These are phyloP conservation scores for Pipra filicauda DNA, from an alignment of 2,113 vertebrate species.

Conservation along the genomic window DNA sequence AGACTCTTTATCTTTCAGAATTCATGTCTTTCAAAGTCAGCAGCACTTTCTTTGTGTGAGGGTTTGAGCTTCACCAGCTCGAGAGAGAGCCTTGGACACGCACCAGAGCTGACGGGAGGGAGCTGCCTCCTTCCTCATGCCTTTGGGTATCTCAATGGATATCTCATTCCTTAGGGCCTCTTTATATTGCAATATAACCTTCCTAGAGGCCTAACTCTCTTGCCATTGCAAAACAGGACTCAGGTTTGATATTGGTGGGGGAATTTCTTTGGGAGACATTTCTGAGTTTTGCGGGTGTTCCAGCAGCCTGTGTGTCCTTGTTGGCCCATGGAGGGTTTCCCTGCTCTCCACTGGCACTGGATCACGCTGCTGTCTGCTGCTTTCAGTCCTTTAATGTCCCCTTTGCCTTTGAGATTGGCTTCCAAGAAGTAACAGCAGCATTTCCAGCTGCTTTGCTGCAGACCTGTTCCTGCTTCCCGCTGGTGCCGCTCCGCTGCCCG, in stretches of 20 bases:
- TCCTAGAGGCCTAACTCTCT: background rate
- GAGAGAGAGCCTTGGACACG: rapidly evolving
- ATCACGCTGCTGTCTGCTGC: background rate
- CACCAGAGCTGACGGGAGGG: rapidly evolving
- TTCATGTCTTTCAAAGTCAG: background rate
- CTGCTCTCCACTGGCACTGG: rapidly evolving
- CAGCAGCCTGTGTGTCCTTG: background rate
- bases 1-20: background rate
- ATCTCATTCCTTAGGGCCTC: background rate
- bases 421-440: background rate
- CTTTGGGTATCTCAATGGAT: background rate
- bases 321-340: background rate
- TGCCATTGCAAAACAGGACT: background rate
- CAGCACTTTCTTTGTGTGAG: rapidly evolving
- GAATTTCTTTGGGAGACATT: background rate
- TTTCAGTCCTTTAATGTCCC: background rate
- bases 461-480: background rate
- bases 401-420: background rate
- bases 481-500: background rate
- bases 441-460: background rate
- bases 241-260: rapidly evolving
- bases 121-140: background rate
- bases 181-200: background rate
- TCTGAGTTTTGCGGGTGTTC: rapidly evolving
- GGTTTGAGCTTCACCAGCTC: background rate